These are phyloP conservation scores for Bagarius yarrelli DNA, from an alignment of 2,113 vertebrate species.

Conservation along the genomic window DNA sequence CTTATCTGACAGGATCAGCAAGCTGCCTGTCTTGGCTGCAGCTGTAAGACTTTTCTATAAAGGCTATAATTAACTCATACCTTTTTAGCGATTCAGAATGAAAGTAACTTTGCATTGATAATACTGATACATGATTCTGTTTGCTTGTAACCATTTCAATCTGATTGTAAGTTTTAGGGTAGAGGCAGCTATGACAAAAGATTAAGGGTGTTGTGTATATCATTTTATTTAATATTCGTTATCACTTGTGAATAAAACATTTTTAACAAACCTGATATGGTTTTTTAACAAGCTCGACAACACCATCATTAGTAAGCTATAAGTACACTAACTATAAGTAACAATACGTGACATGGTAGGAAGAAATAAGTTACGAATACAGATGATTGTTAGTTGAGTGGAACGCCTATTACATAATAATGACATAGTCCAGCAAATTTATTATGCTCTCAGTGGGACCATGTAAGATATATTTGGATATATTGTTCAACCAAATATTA, in stretches of 20 bases:
- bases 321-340: neutral
- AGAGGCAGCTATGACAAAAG: neutral
- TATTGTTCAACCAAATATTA: neutral
- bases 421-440: neutral
- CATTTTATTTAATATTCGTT: no score
- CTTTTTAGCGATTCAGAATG: neutral
- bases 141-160: slow-evolving; percentile 5
- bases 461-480: neutral
- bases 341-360: neutral
- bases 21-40: neutral
- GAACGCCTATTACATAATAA: neutral
- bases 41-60: neutral
- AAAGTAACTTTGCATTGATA: neutral
- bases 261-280: no score
- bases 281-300: neutral
- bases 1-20: slow-evolving; percentile 37
- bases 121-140: slow-evolving; percentile 43
- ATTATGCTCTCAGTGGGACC: neutral
- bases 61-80: neutral
- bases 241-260: neutral
- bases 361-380: neutral
- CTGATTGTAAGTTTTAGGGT: neutral
- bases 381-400: neutral
- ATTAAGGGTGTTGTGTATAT: neutral
- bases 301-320: neutral